phyloP scores from a whole-genome alignment of 2,113 vertebrate genomes.

The Orientallactaga bullata region DNA sequence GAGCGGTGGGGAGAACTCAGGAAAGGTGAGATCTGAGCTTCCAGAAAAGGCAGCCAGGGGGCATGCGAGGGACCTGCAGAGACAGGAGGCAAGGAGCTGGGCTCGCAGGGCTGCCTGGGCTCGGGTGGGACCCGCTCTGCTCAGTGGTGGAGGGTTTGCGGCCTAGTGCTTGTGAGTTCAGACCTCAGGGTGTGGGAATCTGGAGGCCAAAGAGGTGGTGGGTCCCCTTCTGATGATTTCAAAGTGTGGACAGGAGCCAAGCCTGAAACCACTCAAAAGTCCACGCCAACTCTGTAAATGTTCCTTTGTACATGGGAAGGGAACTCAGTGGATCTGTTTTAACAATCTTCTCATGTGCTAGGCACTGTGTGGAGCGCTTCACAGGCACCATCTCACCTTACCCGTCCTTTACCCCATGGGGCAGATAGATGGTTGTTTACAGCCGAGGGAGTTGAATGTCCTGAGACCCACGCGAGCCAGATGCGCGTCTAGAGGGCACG shows the following conservation, averaged over 20 bases:
- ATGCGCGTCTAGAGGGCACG: background rate
- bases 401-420: background rate
- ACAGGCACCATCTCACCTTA: too few relatives aligned
- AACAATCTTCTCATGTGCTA: background rate
- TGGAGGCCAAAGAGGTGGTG: background rate
- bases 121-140: background rate
- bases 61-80: fast-evolving
- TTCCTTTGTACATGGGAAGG: background rate
- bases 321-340: background rate
- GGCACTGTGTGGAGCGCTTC: background rate
- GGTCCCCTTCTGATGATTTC: background rate
- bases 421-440: background rate
- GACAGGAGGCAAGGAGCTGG: fast-evolving
- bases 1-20: background rate
- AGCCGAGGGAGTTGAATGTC: background rate
- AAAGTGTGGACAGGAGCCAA: background rate
- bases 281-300: background rate
- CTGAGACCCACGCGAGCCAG: background rate
- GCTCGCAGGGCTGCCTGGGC: background rate
- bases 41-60: background rate
- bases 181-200: background rate
- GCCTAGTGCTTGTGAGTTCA: background rate
- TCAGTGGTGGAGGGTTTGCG: background rate
- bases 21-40: background rate
- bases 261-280: background rate